Percentiles rank a stretch among this genome's conserved stretches.
These are phyloP conservation scores for Ranitomeya imitator DNA, from an alignment of 2,113 vertebrate species.

Conservation along the genomic window DNA sequence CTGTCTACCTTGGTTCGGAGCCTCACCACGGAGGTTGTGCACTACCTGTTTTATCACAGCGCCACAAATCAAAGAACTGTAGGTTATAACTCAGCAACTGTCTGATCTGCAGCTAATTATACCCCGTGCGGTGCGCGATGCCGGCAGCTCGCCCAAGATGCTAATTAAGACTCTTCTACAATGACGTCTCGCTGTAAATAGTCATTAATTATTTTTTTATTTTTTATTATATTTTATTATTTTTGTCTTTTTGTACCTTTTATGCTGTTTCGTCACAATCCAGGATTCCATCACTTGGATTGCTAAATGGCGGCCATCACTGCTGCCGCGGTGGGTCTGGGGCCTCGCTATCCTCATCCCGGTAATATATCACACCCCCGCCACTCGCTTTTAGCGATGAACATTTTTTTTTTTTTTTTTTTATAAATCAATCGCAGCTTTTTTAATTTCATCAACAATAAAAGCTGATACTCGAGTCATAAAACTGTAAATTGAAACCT, in stretches of 20 bases:
- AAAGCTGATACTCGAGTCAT: conserved; percentile 37
- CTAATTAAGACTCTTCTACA: conserved; percentile 41
- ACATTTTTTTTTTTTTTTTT: conserved; percentile 3
- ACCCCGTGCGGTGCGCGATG: conserved; percentile 1
- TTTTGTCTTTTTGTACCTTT: background rate
- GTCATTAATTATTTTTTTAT: background rate
- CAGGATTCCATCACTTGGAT: background rate
- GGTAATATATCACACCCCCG: conserved; percentile 3
- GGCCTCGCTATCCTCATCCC: background rate
- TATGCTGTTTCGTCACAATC: conserved; percentile 17
- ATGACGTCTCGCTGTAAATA: conserved; percentile 31
- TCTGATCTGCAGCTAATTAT: conserved; percentile 32
- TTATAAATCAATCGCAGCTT: conserved; percentile 46
- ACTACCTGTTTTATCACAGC: conserved; percentile 16
- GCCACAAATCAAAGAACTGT: conserved; percentile 14
- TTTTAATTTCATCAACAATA: conserved; percentile 54
- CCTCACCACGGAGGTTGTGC: conserved; percentile 1
- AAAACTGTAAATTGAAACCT: conserved; percentile 52
- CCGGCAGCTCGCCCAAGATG: background rate
- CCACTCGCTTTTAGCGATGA: background rate
- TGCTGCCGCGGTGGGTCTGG: background rate
- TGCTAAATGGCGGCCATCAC: background rate
- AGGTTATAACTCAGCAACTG: conserved; percentile 8
- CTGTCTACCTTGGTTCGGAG: conserved; percentile 23
- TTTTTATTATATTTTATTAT: too few relatives aligned